Base-by-base conservation (phyloP, 2,113 vertebrate genomes). In the Zosterops japonicus region DNA sequence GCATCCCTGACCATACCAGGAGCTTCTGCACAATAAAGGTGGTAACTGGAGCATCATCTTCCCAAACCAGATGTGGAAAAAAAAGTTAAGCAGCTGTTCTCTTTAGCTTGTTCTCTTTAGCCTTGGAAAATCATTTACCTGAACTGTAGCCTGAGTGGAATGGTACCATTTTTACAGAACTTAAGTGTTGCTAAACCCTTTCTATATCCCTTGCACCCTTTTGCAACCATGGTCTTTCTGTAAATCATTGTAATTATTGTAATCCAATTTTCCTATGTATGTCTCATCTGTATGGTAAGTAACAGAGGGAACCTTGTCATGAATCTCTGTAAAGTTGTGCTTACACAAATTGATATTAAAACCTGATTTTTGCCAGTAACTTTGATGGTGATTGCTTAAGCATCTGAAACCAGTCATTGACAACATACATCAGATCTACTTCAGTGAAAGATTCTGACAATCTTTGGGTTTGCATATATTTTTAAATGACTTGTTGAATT, bases 1-100 rank as follows among this genome's bases (percentile, higher is more conserved):
- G 9, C 0, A 0, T 23, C 22, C 17, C 36, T 57, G 42, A 12
- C 17, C 35, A 50, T 5, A 19, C 6, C 67, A 72, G 50, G 22
- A 72, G 11, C 18, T 57, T 21, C 33, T 50, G 67, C 50, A 23
- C 18, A 42, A 13, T 31, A 27, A 50, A 27, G 13, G 8, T 36
- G 31, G 17, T 23, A 42, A 80, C 14, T 33, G 59, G 21, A 57
- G 12, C 14, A 65, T 36, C 42, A 21, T 72, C 27, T 36, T 41
- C 42, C 35, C 17, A 49, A 5, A 11, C 22, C 35, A 49, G 27
- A 18, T 36, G 23, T 39, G 18, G 11, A 3, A 6, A 42, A 16
- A 72, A 50, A 64, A 13, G 19, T 41, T 14, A 55, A 71, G 35
- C 21, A 80, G 22, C 17, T 42, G 2, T 42, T 35, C 29, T 35